Conservation (phyloP, 2,113 vertebrate species). For the Perognathus longimembris region DNA sequence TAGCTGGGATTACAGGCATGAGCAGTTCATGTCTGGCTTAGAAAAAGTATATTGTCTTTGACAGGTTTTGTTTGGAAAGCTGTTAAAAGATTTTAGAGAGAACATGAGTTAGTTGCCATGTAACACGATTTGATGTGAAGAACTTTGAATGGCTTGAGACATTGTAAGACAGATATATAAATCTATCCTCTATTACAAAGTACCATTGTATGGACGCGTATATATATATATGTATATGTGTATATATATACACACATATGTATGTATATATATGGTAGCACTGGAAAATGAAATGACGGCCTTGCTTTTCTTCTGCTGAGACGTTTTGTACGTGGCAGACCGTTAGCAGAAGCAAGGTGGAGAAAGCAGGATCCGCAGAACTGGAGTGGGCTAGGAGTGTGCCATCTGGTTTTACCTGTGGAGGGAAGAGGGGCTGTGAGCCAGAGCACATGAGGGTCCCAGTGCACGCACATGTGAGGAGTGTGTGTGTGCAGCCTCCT, state of each 20-base stretch:
- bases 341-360: not conserved
- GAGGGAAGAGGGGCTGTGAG: no score
- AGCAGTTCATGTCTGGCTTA: no score
- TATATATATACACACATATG: no score
- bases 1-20: no score
- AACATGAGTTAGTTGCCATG: not conserved
- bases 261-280: no score
- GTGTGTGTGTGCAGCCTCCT: no score
- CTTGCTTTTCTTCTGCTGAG: not conserved
- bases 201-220: not conserved
- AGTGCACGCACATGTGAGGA: no score
- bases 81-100: constrained; percentile 34
- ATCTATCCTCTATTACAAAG: not conserved
- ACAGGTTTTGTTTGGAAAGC: constrained; percentile 34
- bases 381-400: no score
- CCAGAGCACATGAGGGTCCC: no score
- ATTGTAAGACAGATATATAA: not conserved
- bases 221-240: no score
- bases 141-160: not conserved
- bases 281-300: not conserved
- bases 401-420: no score
- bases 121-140: not conserved
- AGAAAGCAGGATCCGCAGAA: not conserved
- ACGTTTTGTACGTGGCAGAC: not conserved
- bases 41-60: not conserved